phyloP scores from a whole-genome alignment of 2,888 invertebrate genomes.

The Nesidiocoris tenuis region DNA sequence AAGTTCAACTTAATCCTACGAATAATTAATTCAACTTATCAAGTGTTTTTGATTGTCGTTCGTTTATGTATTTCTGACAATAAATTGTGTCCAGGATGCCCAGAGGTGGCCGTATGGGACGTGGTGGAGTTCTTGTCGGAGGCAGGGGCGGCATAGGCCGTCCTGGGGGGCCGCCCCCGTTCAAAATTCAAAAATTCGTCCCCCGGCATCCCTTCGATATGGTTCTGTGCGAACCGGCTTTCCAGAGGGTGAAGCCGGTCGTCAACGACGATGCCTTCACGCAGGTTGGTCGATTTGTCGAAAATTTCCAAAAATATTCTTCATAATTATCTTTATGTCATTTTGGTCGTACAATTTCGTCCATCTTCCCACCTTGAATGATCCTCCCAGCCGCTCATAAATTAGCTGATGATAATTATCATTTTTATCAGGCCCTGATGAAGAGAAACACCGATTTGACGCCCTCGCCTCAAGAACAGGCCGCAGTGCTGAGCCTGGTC shows the following conservation, averaged over 20 bases:
- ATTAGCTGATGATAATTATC: neutral
- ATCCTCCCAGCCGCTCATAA: too few relatives aligned
- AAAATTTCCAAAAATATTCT: too few relatives aligned
- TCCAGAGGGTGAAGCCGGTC: slow-evolving; percentile 78
- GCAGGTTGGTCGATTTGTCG: slow-evolving; percentile 63
- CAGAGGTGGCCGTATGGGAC: slow-evolving; percentile 61
- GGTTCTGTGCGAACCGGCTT: slow-evolving; percentile 82
- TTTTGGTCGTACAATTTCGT: too few relatives aligned
- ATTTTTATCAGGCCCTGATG: slow-evolving; percentile 69
- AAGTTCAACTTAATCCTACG: too few relatives aligned
- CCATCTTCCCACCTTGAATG: too few relatives aligned
- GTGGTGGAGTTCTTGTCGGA: slow-evolving; percentile 64
- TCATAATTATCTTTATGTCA: neutral
- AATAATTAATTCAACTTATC: too few relatives aligned
- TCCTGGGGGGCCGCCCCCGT: slow-evolving; percentile 45
- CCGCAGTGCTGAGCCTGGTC: slow-evolving; percentile 87
- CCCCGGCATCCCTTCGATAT: slow-evolving; percentile 84
- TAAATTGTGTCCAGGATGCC: slow-evolving; percentile 65
- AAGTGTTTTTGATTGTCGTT: too few relatives aligned
- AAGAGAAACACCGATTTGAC: slow-evolving; percentile 91
- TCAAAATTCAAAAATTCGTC: slow-evolving; percentile 50
- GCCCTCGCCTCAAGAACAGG: slow-evolving; percentile 86
- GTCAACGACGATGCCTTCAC: slow-evolving; percentile 84
- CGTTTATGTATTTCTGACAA: too few relatives aligned
- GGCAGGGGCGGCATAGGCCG: slow-evolving; percentile 59